Evolutionary conservation across 35 echinoderm and acorn worm species (phyloP).

Genomic region (Patiria miniata): DNA sequence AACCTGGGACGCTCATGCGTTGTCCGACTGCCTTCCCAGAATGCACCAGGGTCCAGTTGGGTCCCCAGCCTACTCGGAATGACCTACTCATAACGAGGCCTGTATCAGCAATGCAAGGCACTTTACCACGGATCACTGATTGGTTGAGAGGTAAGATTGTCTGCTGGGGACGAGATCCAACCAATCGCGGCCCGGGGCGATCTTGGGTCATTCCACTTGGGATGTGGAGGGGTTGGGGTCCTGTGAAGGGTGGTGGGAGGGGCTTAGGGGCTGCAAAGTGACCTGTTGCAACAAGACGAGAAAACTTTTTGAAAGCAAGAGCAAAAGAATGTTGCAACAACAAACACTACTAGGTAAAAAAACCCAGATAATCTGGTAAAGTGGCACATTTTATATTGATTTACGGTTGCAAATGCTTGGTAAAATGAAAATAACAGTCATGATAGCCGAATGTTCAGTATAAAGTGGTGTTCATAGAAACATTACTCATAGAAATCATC

Average conservation of each 20-base stretch:
- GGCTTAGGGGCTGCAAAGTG: conserved; percentile 56
- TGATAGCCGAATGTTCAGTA: no score
- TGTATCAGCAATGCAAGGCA: conserved; percentile 65
- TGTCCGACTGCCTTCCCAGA: conserved; percentile 76
- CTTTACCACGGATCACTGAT: conserved; percentile 62
- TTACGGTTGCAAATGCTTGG: no score
- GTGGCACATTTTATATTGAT: no score
- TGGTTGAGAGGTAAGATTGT: conserved; percentile 59
- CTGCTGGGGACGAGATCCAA: conserved; percentile 66
- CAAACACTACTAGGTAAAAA: not conserved
- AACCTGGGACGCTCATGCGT: conserved; percentile 8
- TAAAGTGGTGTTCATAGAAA: no score
- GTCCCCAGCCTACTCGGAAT: conserved; percentile 81
- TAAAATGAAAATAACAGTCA: no score
- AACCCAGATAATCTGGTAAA: no score
- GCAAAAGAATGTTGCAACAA: not conserved
- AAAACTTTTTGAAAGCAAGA: not conserved
- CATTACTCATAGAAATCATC: no score
- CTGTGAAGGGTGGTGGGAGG: not conserved
- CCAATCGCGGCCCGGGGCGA: conserved; percentile 53
- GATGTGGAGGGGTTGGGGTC: conserved; percentile 32
- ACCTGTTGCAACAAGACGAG: conserved; percentile 24
- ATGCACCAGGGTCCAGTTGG: conserved; percentile 92
- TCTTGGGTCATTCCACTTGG: conserved; percentile 57
- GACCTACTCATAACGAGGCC: conserved; percentile 77